Evolutionary conservation across 2,888 invertebrate genomes (phyloP).

Genomic region (Oscheius sp.): DNA sequence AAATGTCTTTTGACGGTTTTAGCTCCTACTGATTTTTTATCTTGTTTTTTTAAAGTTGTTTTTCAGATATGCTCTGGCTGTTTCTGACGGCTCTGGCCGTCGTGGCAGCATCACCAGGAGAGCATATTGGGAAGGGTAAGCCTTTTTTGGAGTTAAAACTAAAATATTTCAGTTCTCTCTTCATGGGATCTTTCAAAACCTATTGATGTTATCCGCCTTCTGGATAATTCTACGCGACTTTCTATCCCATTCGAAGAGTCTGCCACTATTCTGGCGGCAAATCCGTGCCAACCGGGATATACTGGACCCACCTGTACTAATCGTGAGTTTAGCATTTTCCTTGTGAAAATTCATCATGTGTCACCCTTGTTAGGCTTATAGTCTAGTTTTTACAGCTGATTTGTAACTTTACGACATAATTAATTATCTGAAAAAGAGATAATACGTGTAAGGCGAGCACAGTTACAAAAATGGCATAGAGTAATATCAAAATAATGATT

Average conservation of each 20-base stretch:
- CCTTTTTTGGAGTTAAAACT: neutral
- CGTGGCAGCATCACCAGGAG: neutral
- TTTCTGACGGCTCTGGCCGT: conserved; percentile 16
- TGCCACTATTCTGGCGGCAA: neutral
- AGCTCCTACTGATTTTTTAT: neutral
- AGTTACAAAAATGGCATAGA: too few species aligned
- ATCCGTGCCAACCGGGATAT: conserved; percentile 54
- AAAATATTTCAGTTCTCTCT: conserved; percentile 8
- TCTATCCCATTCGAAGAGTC: neutral
- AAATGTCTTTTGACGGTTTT: neutral
- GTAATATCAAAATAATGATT: too few species aligned
- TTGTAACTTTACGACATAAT: too few species aligned
- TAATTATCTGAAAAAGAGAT: too few species aligned
- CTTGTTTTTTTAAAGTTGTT: neutral
- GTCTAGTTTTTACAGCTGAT: too few species aligned
- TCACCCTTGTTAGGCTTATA: neutral
- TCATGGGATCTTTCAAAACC: conserved; percentile 21
- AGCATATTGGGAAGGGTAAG: neutral
- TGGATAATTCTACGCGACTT: neutral
- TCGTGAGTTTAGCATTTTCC: conserved; percentile 42
- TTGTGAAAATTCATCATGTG: neutral
- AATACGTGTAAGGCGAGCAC: too few species aligned
- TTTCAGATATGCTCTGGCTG: conserved; percentile 6
- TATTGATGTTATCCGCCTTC: neutral
- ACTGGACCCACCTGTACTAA: conserved; percentile 58